Conservation (phyloP, 2,113 vertebrate species). For the Ardeotis arabs region DNA sequence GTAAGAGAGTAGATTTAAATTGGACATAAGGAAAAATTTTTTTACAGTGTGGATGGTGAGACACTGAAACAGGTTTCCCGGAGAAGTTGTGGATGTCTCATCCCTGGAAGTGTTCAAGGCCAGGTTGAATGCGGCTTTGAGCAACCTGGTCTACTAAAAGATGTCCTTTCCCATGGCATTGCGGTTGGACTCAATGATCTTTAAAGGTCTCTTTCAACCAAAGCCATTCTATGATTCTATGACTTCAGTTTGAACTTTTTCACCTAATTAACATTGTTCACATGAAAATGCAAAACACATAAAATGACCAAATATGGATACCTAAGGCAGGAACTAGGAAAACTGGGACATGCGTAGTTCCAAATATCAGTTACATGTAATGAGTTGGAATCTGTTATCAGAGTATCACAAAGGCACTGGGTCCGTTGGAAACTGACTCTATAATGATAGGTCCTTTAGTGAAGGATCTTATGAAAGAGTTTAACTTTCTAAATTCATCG, state of each 20-base stretch:
- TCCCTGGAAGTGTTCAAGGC: background rate
- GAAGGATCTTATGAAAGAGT: background rate
- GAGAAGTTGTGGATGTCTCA: background rate
- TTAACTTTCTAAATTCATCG: background rate
- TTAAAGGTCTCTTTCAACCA: background rate
- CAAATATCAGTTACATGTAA: background rate
- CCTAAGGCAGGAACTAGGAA: background rate
- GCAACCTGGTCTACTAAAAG: background rate
- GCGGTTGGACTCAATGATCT: background rate
- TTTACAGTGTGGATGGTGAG: background rate
- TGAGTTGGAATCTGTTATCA: background rate
- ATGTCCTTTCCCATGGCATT: background rate
- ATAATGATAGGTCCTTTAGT: background rate
- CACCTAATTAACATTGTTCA: background rate
- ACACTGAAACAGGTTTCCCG: background rate
- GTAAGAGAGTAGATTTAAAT: background rate
- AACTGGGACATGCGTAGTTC: background rate
- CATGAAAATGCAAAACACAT: background rate
- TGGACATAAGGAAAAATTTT: background rate
- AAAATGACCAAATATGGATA: background rate
- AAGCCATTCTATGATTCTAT: background rate
- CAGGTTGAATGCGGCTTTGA: background rate
- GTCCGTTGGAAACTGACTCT: background rate
- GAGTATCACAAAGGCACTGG: background rate
- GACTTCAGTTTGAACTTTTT: background rate